These are phyloP conservation scores for Brachionus calyciflorus DNA, from an alignment of 1,140 invertebrate species.

Conservation along the genomic window DNA sequence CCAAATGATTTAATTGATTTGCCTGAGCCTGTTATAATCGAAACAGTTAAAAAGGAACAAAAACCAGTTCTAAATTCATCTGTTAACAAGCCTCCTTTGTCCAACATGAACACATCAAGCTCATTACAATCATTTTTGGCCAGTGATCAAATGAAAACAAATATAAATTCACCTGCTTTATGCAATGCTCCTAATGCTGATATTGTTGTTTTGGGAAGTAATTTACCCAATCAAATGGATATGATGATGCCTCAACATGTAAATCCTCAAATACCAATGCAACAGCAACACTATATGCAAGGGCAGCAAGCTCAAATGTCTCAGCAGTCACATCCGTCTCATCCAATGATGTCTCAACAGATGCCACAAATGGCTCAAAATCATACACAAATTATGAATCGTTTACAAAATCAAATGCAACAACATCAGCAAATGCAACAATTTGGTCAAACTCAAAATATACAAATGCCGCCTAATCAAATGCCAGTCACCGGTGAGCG, in stretches of 20 bases:
- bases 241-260: background rate
- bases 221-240: background rate
- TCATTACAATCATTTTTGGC: background rate
- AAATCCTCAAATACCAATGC: slow-evolving; percentile 5
- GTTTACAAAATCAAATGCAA: slow-evolving; percentile 23
- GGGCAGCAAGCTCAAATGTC: background rate
- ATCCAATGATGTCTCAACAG: background rate
- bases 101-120: background rate
- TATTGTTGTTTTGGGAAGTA: slow-evolving; percentile 10
- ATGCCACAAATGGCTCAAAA: background rate
- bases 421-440: slow-evolving; percentile 15
- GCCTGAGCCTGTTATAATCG: slow-evolving; percentile 8
- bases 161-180: background rate
- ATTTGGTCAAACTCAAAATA: background rate
- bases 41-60: slow-evolving; percentile 5
- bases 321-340: background rate
- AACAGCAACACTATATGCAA: background rate
- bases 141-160: background rate
- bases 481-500: background rate
- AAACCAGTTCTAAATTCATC: background rate
- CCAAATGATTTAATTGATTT: slow-evolving; percentile 7
- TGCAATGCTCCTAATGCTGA: slow-evolving; percentile 8
- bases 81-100: background rate
- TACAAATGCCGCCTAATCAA: background rate
- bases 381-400: slow-evolving; percentile 6